A percentile compares a stretch with the other conserved stretches of the same genome.
These are phyloP conservation scores for Hemiscyllium ocellatum DNA, from an alignment of 2,113 vertebrate genomes.

Conservation along the genomic window DNA sequence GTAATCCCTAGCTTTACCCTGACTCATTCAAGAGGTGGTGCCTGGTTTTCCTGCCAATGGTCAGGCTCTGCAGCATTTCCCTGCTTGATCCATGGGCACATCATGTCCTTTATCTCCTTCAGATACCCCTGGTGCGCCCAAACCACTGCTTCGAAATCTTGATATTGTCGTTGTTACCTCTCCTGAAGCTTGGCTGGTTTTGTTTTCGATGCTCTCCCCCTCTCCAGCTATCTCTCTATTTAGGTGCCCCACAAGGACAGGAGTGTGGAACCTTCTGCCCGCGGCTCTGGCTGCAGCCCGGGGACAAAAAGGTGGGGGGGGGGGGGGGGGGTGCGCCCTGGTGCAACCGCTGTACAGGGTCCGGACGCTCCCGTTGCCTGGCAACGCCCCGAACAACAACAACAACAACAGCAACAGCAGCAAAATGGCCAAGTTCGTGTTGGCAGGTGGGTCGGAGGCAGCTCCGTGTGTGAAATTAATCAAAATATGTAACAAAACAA, in stretches of 20 bases:
- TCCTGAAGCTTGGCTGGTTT: neutral
- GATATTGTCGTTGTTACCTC: neutral
- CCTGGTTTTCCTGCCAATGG: too few relatives aligned
- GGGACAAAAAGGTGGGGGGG: neutral
- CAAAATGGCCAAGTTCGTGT: slow-evolving; percentile 65
- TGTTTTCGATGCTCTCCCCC: neutral
- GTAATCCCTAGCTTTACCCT: too few relatives aligned
- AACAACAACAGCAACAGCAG: too few relatives aligned
- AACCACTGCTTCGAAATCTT: neutral
- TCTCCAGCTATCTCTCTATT: neutral
- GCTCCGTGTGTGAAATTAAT: neutral
- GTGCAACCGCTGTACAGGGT: neutral
- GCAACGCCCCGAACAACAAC: slow-evolving; percentile 46
- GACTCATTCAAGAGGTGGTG: too few relatives aligned
- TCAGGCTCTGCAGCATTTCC: too few relatives aligned
- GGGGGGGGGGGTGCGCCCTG: neutral
- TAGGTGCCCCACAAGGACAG: neutral
- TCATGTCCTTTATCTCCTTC: neutral
- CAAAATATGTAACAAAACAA: neutral
- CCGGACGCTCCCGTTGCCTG: slow-evolving; percentile 41
- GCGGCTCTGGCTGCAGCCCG: neutral
- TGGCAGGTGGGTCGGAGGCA: slow-evolving; percentile 55
- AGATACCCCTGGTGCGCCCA: neutral
- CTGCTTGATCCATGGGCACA: too few relatives aligned
- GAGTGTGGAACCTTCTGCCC: neutral